A percentile compares a stretch with the other conserved stretches of the same genome.
Evolutionary conservation across 2,888 invertebrate species (phyloP).

Genomic region (Zeuzera pyrina): DNA sequence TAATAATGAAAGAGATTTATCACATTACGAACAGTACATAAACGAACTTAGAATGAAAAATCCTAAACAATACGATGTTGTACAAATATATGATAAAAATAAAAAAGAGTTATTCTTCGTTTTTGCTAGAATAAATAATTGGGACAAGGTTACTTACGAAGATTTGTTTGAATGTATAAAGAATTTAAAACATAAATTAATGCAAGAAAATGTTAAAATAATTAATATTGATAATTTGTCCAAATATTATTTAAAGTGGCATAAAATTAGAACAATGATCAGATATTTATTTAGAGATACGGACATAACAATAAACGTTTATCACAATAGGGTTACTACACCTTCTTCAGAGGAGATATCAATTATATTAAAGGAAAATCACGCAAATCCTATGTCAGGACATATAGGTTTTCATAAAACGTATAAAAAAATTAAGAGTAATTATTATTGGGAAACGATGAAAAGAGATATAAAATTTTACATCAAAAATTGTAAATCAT

Average conservation of each 20-base stretch:
- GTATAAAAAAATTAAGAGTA: conserved; percentile 10
- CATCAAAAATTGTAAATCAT: not conserved
- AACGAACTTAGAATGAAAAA: not conserved
- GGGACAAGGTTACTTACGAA: conserved; percentile 12
- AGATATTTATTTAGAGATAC: conserved; percentile 5
- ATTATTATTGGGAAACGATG: conserved; percentile 25
- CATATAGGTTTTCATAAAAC: conserved; percentile 8
- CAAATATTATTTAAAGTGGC: conserved; percentile 4
- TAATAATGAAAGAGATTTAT: not conserved
- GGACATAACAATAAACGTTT: conserved; percentile 1
- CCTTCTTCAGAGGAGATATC: not conserved
- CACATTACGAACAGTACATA: not conserved
- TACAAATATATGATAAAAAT: conserved; percentile 1
- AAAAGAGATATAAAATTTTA: conserved; percentile 19
- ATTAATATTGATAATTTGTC: no score
- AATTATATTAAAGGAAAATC: conserved; percentile 8
- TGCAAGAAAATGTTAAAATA: no score
- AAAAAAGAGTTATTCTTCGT: conserved; percentile 4
- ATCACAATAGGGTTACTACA: not conserved
- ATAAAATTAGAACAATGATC: conserved; percentile 5
- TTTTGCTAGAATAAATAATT: conserved; percentile 11
- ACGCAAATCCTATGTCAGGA: conserved; percentile 4
- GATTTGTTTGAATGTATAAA: conserved; percentile 9
- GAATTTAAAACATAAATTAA: conserved; percentile 6
- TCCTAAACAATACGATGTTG: not conserved